These are phyloP conservation scores for Agriopis aurantiaria DNA, from an alignment of 2,888 invertebrate species.

Conservation along the genomic window DNA sequence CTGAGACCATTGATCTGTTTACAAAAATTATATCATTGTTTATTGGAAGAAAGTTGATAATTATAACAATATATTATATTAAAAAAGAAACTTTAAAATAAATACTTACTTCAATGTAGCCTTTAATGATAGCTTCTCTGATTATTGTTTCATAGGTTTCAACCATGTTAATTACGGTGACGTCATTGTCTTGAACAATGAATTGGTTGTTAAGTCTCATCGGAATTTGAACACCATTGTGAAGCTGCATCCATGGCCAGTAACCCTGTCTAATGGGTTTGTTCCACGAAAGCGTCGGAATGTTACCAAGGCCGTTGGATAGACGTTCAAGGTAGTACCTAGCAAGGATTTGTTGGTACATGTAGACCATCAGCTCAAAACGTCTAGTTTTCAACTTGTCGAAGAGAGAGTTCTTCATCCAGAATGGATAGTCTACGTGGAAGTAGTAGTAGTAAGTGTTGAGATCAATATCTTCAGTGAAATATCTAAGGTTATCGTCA, in stretches of 20 bases:
- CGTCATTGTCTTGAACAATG: slow-evolving; percentile 64
- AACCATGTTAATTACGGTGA: slow-evolving; percentile 62
- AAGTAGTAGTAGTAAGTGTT: slow-evolving; percentile 88
- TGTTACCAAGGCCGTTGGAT: slow-evolving; percentile 78
- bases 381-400: slow-evolving; percentile 70
- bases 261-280: slow-evolving; percentile 81
- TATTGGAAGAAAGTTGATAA: not conserved
- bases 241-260: slow-evolving; percentile 85
- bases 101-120: slow-evolving; percentile 75
- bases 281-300: slow-evolving; percentile 78
- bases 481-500: slow-evolving; percentile 87
- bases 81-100: no score
- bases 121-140: slow-evolving; percentile 85
- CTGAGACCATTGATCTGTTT: slow-evolving; percentile 72
- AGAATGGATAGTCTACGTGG: slow-evolving; percentile 88
- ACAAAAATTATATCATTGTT: not conserved
- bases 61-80: not conserved
- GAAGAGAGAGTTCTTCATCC: slow-evolving; percentile 82
- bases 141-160: slow-evolving; percentile 84
- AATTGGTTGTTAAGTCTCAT: slow-evolving; percentile 79
- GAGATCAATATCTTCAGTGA: slow-evolving; percentile 88
- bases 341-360: slow-evolving; percentile 89
- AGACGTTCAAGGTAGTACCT: slow-evolving; percentile 86
- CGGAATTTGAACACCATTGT: slow-evolving; percentile 85
- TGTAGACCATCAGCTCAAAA: slow-evolving; percentile 86